phyloP scores from a whole-genome alignment of 2,797 vertebrate species.

The Enteromius radiatus region DNA sequence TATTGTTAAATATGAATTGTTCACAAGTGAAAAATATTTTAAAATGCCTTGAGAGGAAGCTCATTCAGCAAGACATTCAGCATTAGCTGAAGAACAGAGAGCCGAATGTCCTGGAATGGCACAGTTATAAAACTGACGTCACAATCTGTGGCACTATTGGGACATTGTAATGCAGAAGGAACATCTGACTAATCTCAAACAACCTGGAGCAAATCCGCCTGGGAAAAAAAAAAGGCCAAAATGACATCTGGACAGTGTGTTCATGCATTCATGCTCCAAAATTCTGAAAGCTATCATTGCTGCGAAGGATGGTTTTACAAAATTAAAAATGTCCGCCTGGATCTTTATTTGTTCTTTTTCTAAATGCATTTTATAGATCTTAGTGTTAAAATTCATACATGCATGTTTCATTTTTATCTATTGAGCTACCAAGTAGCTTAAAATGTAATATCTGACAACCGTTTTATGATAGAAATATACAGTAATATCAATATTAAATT shows the following conservation, averaged over 20 bases:
- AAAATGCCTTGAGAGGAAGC: not conserved
- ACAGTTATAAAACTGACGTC: not conserved
- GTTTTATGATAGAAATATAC: not conserved
- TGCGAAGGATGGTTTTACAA: not conserved
- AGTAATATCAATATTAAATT: not conserved
- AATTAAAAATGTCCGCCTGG: not conserved
- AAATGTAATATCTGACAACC: not conserved
- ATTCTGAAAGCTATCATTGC: conserved; percentile 7
- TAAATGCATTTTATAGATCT: not conserved
- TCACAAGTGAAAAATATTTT: not conserved
- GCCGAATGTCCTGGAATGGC: not conserved
- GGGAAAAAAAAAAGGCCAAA: not conserved
- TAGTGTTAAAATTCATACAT: not conserved
- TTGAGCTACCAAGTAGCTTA: not conserved
- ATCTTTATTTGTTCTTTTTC: not conserved
- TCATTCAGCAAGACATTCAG: not conserved
- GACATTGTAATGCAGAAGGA: conserved; percentile 2
- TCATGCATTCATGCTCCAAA: not conserved
- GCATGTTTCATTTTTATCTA: not conserved
- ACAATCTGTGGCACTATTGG: not conserved
- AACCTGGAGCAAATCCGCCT: not conserved
- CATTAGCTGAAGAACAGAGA: not conserved
- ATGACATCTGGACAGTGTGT: not conserved
- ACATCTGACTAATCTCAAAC: conserved; percentile 11
- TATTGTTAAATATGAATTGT: not conserved